These are phyloP conservation scores for Meriones unguiculatus DNA, from an alignment of 2,113 vertebrate genomes.

Conservation along the genomic window DNA sequence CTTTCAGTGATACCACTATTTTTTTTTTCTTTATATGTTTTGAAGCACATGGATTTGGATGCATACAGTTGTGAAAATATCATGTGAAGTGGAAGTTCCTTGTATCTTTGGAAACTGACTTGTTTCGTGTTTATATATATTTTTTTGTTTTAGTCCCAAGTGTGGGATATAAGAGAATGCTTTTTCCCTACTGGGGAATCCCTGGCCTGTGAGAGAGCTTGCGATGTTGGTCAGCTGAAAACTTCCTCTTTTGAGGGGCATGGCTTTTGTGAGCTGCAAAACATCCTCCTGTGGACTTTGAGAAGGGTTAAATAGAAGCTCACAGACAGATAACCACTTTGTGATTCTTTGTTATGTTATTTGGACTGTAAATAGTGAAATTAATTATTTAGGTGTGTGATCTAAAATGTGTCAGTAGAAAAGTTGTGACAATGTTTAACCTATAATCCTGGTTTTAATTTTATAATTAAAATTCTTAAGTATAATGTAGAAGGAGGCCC, in stretches of 20 bases:
- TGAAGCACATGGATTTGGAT: neutral
- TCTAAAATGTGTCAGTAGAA: conserved; percentile 24
- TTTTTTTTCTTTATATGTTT: neutral
- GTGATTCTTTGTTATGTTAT: neutral
- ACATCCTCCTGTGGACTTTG: no score
- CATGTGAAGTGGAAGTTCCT: no score
- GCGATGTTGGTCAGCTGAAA: no score
- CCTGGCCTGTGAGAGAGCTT: no score
- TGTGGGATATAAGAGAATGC: no score
- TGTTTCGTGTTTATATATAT: no score
- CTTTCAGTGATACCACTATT: neutral
- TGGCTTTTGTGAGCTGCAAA: no score
- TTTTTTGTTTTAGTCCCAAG: no score
- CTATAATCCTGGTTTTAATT: conserved; percentile 72
- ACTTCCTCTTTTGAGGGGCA: no score
- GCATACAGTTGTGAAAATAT: neutral
- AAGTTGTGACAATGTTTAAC: conserved; percentile 63
- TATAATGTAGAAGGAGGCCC: conserved; percentile 43
- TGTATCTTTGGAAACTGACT: no score
- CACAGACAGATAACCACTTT: neutral
- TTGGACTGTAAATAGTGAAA: neutral
- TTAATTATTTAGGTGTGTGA: conserved; percentile 58
- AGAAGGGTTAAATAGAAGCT: no score
- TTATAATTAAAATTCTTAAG: conserved; percentile 83
- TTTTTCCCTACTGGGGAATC: no score